Evolutionary conservation across 2,888 invertebrate species (phyloP), one percentile per base, ranked within the genome.

Genomic region (Stenodema calcarata): DNA sequence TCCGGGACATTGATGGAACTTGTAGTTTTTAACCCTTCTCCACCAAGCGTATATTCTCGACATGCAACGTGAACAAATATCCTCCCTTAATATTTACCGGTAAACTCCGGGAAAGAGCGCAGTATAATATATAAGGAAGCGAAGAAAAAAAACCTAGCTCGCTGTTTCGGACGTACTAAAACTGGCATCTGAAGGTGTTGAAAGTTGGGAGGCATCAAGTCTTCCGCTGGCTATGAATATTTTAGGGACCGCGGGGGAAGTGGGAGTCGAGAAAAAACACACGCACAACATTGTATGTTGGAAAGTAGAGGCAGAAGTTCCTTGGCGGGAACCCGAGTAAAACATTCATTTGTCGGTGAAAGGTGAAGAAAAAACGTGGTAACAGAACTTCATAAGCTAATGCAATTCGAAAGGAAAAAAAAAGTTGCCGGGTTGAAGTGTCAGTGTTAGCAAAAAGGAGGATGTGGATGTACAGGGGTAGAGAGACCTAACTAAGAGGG

Each of bases 341-440:
- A 73, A 84, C 84, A 84, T 84, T 82, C 82, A 82, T 82, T 82
- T 82, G 82, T 69, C 82, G 82, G 82, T 35, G 70, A 82, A 41
- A 82, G 69, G 69, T 73, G 35, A 47, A 30, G 82, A 28, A 54
- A 82, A 62, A 54, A 82, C 35, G 62, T 41, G 69, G 82, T 35
- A 62, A 82, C 62, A 54, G 80, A 81, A 81, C 80, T 54, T 81
- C 50, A 54, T 81, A 78, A 78, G 78, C 78, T 78, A 78, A 78
- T 78, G 78, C 78, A 78, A 78, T 78, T 78, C 78, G 78, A 44
- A 78, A 42, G 69, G 62, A 47, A 44, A 78, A 42, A 82, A 82
- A 47, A 35, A 47, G 62, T 47, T 35, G 41, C n/a, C 9, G 23
- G 47, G 78, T 11, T n/a, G 78, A 78, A 42, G 44, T 78, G 78